A percentile compares a stretch with the other conserved stretches of the same genome.
phyloP scores from a whole-genome alignment of 1,140 invertebrate genomes.

The Bombus turneri region DNA sequence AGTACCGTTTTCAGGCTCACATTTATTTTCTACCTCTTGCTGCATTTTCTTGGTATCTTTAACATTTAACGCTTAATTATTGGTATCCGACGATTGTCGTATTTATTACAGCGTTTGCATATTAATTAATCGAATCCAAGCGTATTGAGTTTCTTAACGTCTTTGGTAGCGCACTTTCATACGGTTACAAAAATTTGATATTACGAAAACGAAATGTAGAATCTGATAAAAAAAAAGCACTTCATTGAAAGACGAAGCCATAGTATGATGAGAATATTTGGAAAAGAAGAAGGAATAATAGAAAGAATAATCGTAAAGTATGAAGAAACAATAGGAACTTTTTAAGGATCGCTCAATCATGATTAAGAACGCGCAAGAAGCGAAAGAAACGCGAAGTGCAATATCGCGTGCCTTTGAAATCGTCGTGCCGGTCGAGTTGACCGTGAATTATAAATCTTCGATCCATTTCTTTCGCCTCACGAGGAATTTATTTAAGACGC shows the following conservation, averaged over 20 bases:
- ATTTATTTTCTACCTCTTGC: not conserved
- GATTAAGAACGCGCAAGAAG: not conserved
- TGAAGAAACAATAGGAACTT: not conserved
- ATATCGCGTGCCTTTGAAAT: not conserved
- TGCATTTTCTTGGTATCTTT: not conserved
- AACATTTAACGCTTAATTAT: not conserved
- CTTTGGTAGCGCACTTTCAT: no score
- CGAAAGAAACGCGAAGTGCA: no score
- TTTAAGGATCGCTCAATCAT: not conserved
- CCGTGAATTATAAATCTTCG: conserved; percentile 20
- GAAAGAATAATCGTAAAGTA: not conserved
- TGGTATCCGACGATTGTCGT: not conserved
- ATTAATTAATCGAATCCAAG: no score
- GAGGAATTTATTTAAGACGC: conserved; percentile 7
- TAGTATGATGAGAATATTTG: not conserved
- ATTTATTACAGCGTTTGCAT: no score
- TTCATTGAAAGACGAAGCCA: no score
- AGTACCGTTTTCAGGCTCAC: not conserved
- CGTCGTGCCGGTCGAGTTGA: not conserved
- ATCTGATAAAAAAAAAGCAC: no score
- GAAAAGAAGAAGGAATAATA: not conserved
- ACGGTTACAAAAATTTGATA: no score
- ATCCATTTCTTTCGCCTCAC: not conserved
- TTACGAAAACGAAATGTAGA: no score
- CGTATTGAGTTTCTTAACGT: no score